Conservation (phyloP, 35 echinoderm and acorn worm species). For the Heliocidaris tuberculata region DNA sequence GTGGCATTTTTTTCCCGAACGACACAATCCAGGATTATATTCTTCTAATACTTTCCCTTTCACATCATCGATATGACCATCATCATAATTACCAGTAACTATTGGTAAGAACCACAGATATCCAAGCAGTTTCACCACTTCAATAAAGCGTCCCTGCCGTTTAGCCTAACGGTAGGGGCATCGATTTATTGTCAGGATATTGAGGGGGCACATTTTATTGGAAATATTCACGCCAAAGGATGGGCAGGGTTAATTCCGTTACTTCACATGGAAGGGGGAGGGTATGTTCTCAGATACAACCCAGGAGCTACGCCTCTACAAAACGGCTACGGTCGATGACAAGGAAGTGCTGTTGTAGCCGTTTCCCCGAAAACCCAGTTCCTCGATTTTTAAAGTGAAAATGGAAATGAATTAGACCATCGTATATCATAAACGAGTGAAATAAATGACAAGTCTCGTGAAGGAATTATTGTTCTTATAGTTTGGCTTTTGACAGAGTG, state of each 20-base stretch:
- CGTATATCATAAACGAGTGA: neutral
- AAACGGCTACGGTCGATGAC: neutral
- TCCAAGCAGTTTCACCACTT: too few species aligned
- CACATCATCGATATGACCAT: too few species aligned
- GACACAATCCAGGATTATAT: too few species aligned
- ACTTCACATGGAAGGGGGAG: neutral
- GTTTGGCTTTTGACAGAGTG: neutral
- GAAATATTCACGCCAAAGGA: too few species aligned
- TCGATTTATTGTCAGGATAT: too few species aligned
- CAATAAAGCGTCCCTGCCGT: too few species aligned
- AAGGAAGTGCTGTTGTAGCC: neutral
- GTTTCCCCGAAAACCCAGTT: neutral
- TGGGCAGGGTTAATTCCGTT: neutral
- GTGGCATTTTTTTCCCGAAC: too few species aligned
- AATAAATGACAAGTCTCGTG: neutral
- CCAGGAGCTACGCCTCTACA: neutral
- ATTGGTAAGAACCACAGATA: too few species aligned
- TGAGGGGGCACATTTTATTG: too few species aligned
- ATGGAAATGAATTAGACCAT: neutral
- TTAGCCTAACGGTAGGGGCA: too few species aligned
- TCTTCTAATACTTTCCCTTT: too few species aligned
- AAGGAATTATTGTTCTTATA: neutral
- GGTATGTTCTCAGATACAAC: neutral
- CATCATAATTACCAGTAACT: too few species aligned
- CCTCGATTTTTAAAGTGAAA: neutral